Base-by-base conservation (phyloP, 2,113 vertebrate species). In the Psilopogon haemacephalus region DNA sequence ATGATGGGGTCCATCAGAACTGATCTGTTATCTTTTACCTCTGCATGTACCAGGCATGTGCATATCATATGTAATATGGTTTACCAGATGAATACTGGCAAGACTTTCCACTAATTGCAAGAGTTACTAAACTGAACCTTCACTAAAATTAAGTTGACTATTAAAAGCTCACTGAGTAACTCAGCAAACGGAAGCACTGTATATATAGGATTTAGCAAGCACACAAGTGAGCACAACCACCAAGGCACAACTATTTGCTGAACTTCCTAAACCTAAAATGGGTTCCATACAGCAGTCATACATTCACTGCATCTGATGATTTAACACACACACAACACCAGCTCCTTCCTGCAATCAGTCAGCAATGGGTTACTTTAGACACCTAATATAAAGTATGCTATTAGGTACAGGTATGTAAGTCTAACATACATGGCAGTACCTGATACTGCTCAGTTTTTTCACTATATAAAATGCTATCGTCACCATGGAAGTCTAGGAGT, bases 1-100 rank as follows among this genome's bases (percentile, higher is more conserved):
- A 98, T 72, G 95, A 98, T 96, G 97, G 96, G 98, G 98, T 98
- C 98, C 98, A 98, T 98, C 98, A 97, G 97, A 98, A 98, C 97
- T 85, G 96, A 99, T 98, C 98, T 95, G 94, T 97, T 96, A 97
- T 97, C 97, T 98, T 97, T 95, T 87, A 92, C 77, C 74, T 92
- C 90, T 2, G 11, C 72, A 38, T 26, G 74, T 59, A 86, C 65
- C 27, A 38, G 28, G 17, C 23, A 42, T 85, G 62, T 64, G 84
- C 81, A 73, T 75, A 71, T 59, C 40, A 2, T 56, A 71, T 54
- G 84, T 67, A 96, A 97, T 93, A 83, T 3, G 55, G 55, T 91
- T 93, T 89, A 90, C 82, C 78, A 95, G 91, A 92, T 68, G 86
- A 97, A 91, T 13, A 40, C 48, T 81, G 81, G 90, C 82, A 92